phyloP scores from a whole-genome alignment of 2,113 vertebrate species.

The Edolisoma coerulescens region DNA sequence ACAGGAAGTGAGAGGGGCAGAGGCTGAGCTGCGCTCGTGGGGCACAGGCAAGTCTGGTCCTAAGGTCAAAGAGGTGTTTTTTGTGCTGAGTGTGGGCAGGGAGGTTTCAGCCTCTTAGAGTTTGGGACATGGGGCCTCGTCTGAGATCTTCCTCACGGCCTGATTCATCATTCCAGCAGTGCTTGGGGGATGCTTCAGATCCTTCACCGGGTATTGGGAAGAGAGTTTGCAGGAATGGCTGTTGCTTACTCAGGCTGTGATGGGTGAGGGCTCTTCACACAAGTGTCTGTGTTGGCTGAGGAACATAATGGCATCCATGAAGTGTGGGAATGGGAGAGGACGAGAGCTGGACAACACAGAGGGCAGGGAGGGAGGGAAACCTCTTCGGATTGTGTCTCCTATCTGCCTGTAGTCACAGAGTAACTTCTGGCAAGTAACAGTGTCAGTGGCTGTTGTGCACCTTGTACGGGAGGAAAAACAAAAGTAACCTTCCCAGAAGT shows the following conservation, averaged over 20 bases:
- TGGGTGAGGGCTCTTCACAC: fast-evolving
- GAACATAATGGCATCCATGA: fast-evolving
- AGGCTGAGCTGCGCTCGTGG: neutral
- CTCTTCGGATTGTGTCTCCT: neutral
- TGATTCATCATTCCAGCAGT: neutral
- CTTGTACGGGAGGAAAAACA: neutral
- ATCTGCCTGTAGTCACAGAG: neutral
- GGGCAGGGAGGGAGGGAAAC: neutral
- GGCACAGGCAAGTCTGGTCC: neutral
- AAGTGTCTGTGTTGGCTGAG: neutral
- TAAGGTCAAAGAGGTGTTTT: neutral
- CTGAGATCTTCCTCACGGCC: neutral
- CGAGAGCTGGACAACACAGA: neutral
- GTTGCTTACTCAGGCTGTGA: neutral
- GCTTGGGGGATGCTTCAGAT: neutral
- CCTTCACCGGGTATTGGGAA: neutral
- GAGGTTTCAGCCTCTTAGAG: neutral
- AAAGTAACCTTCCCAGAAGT: neutral
- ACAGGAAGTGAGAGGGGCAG: neutral
- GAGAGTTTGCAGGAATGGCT: neutral
- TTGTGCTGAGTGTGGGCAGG: neutral
- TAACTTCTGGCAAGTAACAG: neutral
- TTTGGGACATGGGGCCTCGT: fast-evolving
- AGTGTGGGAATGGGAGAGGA: neutral
- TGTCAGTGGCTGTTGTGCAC: neutral